phyloP scores from a whole-genome alignment of 2,797 vertebrate species.

The Mallotus villosus region DNA sequence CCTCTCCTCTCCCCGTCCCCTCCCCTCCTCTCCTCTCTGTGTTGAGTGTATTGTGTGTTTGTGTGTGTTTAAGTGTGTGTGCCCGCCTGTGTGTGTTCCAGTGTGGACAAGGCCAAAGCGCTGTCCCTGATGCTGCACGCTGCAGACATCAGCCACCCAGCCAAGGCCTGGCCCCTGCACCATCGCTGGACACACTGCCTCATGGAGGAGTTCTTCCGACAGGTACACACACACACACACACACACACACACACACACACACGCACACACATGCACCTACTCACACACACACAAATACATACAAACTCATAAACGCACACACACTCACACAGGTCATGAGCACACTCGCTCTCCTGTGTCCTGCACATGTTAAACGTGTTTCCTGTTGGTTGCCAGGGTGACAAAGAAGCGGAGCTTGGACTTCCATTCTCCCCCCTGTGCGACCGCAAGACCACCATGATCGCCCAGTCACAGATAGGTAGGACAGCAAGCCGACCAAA shows the following conservation, averaged over 20 bases:
- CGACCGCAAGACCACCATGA: slow-evolving; percentile 96
- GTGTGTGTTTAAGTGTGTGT: not conserved
- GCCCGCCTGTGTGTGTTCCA: slow-evolving; percentile 50
- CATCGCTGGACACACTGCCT: slow-evolving; percentile 94
- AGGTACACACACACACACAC: slow-evolving; percentile 68
- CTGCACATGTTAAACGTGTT: not conserved
- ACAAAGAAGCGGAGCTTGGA: slow-evolving; percentile 93
- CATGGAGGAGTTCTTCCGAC: slow-evolving; percentile 99
- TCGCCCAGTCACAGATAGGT: slow-evolving; percentile 99
- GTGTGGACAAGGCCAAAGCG: slow-evolving; percentile 94
- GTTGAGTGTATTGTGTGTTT: slow-evolving; percentile 1
- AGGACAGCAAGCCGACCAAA: slow-evolving; percentile 22
- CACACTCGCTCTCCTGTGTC: too few relatives aligned
- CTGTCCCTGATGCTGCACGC: slow-evolving; percentile 97
- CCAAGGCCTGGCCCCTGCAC: slow-evolving; percentile 93
- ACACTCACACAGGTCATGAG: too few relatives aligned
- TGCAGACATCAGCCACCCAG: slow-evolving; percentile 97
- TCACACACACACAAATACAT: too few relatives aligned
- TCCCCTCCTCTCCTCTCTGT: too few relatives aligned
- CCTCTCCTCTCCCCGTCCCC: too few relatives aligned
- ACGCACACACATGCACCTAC: not conserved
- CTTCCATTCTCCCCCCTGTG: slow-evolving; percentile 97
- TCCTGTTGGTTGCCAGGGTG: slow-evolving; percentile 78
- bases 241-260: not conserved
- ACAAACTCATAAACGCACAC: too few relatives aligned